Base-by-base conservation (phyloP, 2,888 invertebrate species). In the Idaea dimidiata region DNA sequence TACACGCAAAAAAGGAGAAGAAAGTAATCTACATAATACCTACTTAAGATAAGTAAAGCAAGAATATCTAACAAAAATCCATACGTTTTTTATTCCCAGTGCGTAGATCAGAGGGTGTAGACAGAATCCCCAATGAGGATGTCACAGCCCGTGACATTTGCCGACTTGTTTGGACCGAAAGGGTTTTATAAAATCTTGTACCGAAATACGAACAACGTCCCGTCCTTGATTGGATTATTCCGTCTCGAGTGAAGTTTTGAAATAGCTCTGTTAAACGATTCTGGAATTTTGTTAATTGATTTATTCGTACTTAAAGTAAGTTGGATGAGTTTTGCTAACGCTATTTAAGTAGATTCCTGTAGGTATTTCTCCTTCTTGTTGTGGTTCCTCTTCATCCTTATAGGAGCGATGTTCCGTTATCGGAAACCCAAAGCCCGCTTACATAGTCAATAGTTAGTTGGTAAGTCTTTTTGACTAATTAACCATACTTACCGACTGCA, bases 101-200 rank as follows among this genome's bases (percentile, higher is more conserved):
- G 82, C 73, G 84, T 71, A 62, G 4, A 43, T 10, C 55, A 56
- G 56, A 62, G 68, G 69, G 69, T 75, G 74, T 78, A 73, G 76
- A 80, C 81, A 83, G 90, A 89, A 90, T 89, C 80, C 76, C 74
- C 86, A 86, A 89, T 87, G 88, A 87, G 86, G 79, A 79, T 78
- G 86, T 85, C 88, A 88, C 83, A 84, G 81, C 83, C 84, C 82
- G 87, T 85, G 87, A 88, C 89, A 83, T 88, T 87, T 86, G 89
- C 83, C 82, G 81, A 76, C 74, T 78, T 88, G 84, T 89, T 91
- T 90, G 86, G 86, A 87, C 87, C 43, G 87, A 89, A 89, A 84
- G 87, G 88, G 84, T 88, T 91, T 89, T 88, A 87, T 81, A 79
- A 75, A 79, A 81, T 81, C 80, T 76, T 78, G 75, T 75, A 75